Conservation (phyloP, 92 coral and sea anemone species). For the Phenganax marumi region DNA sequence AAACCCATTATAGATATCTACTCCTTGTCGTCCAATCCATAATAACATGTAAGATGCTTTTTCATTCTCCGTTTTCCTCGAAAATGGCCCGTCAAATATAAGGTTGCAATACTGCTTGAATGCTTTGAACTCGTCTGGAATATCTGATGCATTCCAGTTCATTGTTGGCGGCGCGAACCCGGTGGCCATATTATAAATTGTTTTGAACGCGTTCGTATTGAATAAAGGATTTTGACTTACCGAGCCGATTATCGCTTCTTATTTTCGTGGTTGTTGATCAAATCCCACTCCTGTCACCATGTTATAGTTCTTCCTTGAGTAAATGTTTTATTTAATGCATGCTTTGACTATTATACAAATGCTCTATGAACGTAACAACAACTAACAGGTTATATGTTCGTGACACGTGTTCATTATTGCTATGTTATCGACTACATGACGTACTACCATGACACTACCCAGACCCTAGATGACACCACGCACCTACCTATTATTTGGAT, state of each 20-base stretch:
- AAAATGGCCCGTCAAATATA: conserved; percentile 50
- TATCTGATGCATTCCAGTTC: conserved; percentile 45
- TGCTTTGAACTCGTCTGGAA: conserved; percentile 40
- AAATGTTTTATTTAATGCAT: too few relatives aligned
- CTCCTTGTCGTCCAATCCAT: conserved; percentile 52
- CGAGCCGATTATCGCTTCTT: neutral
- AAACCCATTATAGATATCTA: conserved; percentile 36
- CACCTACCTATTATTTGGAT: too few relatives aligned
- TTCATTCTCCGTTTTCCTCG: conserved; percentile 31
- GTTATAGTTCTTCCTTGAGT: neutral
- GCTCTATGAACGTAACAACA: too few relatives aligned
- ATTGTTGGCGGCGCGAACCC: conserved; percentile 48
- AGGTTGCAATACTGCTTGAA: conserved; percentile 56
- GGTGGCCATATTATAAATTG: conserved; percentile 1
- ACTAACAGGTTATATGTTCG: too few relatives aligned
- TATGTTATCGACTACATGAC: too few relatives aligned
- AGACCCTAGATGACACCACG: too few relatives aligned
- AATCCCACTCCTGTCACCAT: neutral
- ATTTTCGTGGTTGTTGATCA: neutral
- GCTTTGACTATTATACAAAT: too few relatives aligned
- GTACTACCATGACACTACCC: too few relatives aligned
- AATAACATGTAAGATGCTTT: conserved; percentile 47
- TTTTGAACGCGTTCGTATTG: neutral
- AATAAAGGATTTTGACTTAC: neutral
- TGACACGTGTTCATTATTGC: too few relatives aligned